phyloP scores from a whole-genome alignment of 2,113 vertebrate genomes.

The Xiphophorus maculatus region DNA sequence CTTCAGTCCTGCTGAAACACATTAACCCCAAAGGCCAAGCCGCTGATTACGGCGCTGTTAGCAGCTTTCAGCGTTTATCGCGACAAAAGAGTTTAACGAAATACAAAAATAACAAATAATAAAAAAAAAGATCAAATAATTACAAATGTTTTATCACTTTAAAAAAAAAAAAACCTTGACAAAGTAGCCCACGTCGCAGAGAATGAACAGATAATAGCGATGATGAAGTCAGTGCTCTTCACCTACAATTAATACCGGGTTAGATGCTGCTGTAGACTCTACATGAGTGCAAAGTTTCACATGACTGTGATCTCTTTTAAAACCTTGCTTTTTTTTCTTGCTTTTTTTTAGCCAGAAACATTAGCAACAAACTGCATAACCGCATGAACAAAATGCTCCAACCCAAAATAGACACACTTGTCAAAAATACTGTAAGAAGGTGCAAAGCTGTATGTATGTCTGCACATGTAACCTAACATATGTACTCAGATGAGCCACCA shows the following conservation, averaged over 20 bases:
- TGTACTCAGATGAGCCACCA: background rate
- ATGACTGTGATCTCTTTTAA: background rate
- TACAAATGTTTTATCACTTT: background rate
- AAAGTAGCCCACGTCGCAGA: background rate
- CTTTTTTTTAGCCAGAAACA: too few relatives aligned
- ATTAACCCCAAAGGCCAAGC: slow-evolving; percentile 26
- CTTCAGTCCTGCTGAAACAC: slow-evolving; percentile 23
- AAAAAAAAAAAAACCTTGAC: background rate
- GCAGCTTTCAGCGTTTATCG: slow-evolving; percentile 1
- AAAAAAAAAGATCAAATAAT: background rate
- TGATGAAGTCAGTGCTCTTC: background rate
- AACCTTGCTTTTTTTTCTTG: background rate
- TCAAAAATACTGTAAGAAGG: background rate
- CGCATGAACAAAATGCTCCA: background rate
- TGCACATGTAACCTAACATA: background rate
- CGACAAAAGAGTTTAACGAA: background rate
- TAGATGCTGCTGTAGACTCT: background rate
- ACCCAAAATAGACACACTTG: background rate
- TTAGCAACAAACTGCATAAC: too few relatives aligned
- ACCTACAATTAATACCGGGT: background rate
- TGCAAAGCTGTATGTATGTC: too few relatives aligned
- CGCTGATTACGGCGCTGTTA: background rate
- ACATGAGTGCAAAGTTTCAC: background rate
- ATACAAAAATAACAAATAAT: background rate
- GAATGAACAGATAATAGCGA: background rate